Evolutionary conservation across 2,888 invertebrate genomes (phyloP).

Genomic region (Serrognathus titanus): DNA sequence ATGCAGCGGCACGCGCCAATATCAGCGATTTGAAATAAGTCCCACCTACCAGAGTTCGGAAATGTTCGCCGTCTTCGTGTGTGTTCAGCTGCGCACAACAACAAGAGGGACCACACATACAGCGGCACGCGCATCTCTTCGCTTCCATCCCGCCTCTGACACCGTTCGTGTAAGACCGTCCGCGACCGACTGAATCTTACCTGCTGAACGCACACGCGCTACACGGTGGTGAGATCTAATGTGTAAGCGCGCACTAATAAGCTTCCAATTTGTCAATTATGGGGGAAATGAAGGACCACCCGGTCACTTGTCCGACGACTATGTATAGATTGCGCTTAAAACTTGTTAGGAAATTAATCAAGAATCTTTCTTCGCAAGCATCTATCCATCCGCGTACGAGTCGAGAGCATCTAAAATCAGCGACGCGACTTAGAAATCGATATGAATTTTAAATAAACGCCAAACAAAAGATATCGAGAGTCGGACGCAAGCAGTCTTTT

Average conservation of each 20-base stretch:
- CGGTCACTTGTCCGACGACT: slow-evolving; percentile 26
- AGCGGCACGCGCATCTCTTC: slow-evolving; percentile 71
- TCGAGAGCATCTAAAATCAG: neutral
- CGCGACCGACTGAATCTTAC: slow-evolving; percentile 27
- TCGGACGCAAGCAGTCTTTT: slow-evolving; percentile 37
- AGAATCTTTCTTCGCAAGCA: neutral
- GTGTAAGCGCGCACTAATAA: slow-evolving; percentile 60
- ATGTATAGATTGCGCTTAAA: neutral
- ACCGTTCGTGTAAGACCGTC: slow-evolving; percentile 30
- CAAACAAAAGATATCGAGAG: slow-evolving; percentile 37
- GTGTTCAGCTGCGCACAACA: slow-evolving; percentile 31
- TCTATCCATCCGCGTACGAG: neutral
- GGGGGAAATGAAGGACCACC: slow-evolving; percentile 52
- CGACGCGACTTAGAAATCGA: slow-evolving; percentile 10
- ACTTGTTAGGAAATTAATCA: neutral
- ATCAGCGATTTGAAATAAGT: slow-evolving; percentile 27
- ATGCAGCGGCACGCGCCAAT: slow-evolving; percentile 35
- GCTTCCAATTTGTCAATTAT: slow-evolving; percentile 72
- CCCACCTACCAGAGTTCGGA: slow-evolving; percentile 23
- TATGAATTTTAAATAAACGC: slow-evolving; percentile 25
- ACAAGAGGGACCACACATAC: slow-evolving; percentile 63
- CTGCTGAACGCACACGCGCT: slow-evolving; percentile 29
- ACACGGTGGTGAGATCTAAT: slow-evolving; percentile 50
- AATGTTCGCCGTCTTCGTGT: slow-evolving; percentile 28
- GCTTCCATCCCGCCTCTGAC: slow-evolving; percentile 42